Evolutionary conservation across 2,113 vertebrate genomes (phyloP).

Genomic region (Chaetorhynchus papuensis): DNA sequence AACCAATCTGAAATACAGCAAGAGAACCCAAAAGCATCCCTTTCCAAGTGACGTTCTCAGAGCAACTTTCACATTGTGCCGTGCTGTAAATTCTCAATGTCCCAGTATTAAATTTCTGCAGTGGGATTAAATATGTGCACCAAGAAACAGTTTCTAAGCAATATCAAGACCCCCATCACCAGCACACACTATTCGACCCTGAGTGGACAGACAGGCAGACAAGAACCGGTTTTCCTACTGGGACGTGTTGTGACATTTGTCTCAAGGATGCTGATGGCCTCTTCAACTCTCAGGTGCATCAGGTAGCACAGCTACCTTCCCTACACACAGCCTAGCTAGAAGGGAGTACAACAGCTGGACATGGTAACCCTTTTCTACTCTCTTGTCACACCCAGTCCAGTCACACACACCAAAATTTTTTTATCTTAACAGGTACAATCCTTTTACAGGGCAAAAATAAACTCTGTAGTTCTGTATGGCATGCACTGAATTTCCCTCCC

Average conservation of each 20-base stretch:
- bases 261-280: neutral
- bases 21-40: neutral
- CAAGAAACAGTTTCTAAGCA: neutral
- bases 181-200: neutral
- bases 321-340: neutral
- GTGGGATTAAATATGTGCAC: neutral
- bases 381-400: neutral
- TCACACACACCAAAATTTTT: neutral
- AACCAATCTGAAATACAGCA: neutral
- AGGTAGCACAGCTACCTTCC: neutral
- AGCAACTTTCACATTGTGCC: neutral
- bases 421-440: accelerated
- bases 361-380: neutral
- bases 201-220: neutral
- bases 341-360: neutral
- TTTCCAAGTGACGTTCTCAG: neutral
- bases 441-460: neutral
- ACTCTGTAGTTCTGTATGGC: neutral
- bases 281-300: neutral
- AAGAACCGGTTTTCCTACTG: neutral
- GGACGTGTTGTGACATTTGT: neutral
- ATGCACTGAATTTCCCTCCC: neutral
- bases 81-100: neutral
- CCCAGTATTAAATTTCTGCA: neutral
- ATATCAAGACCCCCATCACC: neutral